Conservation (phyloP, 2,888 invertebrate species). For the Pterobdella sp. region DNA sequence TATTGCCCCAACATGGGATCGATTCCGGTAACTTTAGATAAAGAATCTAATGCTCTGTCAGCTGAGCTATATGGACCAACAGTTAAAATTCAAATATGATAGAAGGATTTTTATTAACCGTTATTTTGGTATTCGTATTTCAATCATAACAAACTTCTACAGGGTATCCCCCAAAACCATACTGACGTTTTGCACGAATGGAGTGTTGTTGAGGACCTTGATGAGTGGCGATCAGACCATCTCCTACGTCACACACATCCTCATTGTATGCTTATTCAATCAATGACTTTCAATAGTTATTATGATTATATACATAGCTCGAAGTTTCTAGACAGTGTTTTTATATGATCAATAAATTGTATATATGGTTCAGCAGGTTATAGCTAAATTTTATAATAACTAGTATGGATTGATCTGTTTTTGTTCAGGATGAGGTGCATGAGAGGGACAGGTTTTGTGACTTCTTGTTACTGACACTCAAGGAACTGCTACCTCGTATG, state of each 20-base stretch:
- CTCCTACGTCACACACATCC: conserved; percentile 68
- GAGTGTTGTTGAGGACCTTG: conserved; percentile 75
- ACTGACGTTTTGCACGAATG: conserved; percentile 83
- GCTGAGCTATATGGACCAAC: no score
- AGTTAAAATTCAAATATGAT: no score
- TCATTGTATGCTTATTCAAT: conserved; percentile 50
- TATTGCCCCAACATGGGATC: no score
- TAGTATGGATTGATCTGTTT: conserved; percentile 8
- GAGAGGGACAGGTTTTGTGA: conserved; percentile 87
- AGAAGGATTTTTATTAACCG: no score
- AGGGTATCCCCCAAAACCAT: conserved; percentile 70
- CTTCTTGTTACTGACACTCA: conserved; percentile 76
- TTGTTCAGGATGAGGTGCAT: conserved; percentile 77
- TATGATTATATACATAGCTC: neutral
- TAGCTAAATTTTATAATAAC: neutral
- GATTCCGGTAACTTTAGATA: no score
- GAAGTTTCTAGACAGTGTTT: neutral
- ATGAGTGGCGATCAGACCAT: conserved; percentile 70
- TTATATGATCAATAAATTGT: neutral
- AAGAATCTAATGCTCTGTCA: no score
- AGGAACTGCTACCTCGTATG: conserved; percentile 65
- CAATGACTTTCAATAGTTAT: neutral
- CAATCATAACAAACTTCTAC: no score
- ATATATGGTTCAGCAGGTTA: neutral
- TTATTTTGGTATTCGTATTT: no score